phyloP scores from a whole-genome alignment of 2,797 vertebrate species.

The Eleutherodactylus coqui region DNA sequence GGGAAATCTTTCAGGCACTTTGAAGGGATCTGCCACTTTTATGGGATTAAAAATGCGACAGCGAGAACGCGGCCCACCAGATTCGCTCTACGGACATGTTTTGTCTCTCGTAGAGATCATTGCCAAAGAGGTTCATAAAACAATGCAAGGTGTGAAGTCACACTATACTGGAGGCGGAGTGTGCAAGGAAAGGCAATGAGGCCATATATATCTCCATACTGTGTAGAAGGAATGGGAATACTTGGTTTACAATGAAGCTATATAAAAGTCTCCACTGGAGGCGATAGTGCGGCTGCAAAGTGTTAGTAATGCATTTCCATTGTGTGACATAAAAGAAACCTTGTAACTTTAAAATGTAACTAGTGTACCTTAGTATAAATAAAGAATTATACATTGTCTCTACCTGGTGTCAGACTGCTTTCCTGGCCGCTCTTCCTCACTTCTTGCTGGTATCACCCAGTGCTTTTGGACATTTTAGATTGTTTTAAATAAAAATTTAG shows the following conservation, averaged over 20 bases:
- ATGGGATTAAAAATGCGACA: no score
- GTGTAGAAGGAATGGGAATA: background rate
- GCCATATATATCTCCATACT: background rate
- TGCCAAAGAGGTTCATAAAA: background rate
- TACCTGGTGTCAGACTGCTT: conserved; percentile 42
- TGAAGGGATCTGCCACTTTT: background rate
- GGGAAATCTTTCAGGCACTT: background rate
- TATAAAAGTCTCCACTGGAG: background rate
- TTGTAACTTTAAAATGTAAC: conserved; percentile 74
- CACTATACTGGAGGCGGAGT: background rate
- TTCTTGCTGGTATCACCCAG: no score
- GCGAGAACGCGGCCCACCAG: no score
- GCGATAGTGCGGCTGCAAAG: conserved; percentile 37
- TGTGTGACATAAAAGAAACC: conserved; percentile 68
- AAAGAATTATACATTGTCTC: conserved; percentile 68
- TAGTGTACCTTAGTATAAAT: conserved; percentile 73
- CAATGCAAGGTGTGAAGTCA: background rate
- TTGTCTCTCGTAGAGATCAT: no score
- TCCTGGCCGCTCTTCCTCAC: no score
- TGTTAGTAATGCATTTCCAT: conserved; percentile 71
- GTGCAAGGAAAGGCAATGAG: background rate
- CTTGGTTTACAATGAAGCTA: background rate
- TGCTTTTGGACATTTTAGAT: no score
- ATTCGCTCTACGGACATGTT: no score
- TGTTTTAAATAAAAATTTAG: no score